phyloP scores from a whole-genome alignment of 2,113 vertebrate genomes.

The Trematomus loennbergii region DNA sequence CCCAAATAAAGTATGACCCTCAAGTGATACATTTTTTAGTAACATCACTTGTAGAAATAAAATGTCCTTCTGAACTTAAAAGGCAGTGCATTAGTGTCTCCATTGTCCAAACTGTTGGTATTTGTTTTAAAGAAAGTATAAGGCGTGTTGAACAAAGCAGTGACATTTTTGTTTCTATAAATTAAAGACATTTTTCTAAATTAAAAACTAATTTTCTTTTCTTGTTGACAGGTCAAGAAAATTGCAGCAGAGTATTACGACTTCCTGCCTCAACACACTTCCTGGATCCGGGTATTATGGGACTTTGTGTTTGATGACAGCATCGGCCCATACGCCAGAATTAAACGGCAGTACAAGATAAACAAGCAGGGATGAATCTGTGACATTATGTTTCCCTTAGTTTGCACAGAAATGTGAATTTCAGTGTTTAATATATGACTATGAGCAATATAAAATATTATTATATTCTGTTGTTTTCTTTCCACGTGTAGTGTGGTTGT shows the following conservation, averaged over 20 bases:
- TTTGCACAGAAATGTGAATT: constrained; percentile 17
- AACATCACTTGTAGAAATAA: too few species aligned
- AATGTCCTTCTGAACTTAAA: neutral
- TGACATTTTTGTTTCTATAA: neutral
- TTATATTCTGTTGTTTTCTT: neutral
- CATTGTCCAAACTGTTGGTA: neutral
- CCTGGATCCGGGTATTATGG: constrained; percentile 95
- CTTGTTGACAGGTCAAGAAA: constrained; percentile 89
- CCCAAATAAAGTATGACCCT: too few species aligned
- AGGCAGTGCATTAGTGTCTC: neutral
- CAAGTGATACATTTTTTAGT: too few species aligned
- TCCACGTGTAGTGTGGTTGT: neutral
- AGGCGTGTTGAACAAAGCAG: neutral
- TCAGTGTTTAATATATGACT: neutral
- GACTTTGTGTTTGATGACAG: constrained; percentile 94
- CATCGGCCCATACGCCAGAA: constrained; percentile 91
- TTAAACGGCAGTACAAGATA: constrained; percentile 91
- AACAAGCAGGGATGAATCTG: constrained; percentile 74
- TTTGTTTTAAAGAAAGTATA: too few species aligned
- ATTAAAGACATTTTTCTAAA: too few species aligned
- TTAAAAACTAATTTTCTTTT: neutral
- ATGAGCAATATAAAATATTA: neutral
- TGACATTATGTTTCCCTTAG: neutral
- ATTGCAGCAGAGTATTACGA: constrained; percentile 97
- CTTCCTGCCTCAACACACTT: constrained; percentile 92